Percentiles rank a stretch among this genome's conserved stretches.
Evolutionary conservation across 2,797 vertebrate species (phyloP).

Genomic region (Leuciscus waleckii): DNA sequence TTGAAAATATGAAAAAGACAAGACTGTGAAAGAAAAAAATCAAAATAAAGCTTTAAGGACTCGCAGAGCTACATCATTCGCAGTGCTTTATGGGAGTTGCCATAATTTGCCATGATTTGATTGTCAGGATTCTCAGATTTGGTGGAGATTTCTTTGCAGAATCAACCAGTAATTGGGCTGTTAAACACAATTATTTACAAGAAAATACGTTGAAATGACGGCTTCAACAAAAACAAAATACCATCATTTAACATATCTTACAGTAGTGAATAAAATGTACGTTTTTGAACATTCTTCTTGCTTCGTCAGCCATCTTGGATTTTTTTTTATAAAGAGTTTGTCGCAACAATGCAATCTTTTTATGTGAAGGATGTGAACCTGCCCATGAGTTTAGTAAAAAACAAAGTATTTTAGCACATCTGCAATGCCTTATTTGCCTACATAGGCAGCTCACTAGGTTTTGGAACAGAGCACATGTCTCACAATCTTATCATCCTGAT

Average conservation of each 20-base stretch:
- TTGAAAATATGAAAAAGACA: background rate
- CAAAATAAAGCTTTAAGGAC: too few species aligned
- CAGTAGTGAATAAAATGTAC: background rate
- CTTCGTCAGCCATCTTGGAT: background rate
- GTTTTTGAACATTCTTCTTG: background rate
- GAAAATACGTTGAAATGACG: background rate
- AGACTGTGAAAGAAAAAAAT: background rate
- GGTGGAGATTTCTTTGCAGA: background rate
- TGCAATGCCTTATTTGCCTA: background rate
- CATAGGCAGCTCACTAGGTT: background rate
- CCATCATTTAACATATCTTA: background rate
- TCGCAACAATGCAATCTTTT: background rate
- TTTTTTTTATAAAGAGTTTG: background rate
- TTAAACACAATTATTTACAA: background rate
- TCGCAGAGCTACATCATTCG: background rate
- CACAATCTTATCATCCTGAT: background rate
- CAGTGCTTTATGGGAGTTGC: background rate
- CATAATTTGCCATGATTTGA: background rate
- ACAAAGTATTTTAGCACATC: background rate
- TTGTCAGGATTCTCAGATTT: background rate
- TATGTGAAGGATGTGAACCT: background rate
- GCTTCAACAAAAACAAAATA: background rate
- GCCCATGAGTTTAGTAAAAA: background rate
- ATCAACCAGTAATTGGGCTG: background rate
- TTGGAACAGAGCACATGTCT: background rate